These are phyloP conservation scores for Asbolus verrucosus DNA, from an alignment of 1,140 invertebrate species.

Conservation along the genomic window DNA sequence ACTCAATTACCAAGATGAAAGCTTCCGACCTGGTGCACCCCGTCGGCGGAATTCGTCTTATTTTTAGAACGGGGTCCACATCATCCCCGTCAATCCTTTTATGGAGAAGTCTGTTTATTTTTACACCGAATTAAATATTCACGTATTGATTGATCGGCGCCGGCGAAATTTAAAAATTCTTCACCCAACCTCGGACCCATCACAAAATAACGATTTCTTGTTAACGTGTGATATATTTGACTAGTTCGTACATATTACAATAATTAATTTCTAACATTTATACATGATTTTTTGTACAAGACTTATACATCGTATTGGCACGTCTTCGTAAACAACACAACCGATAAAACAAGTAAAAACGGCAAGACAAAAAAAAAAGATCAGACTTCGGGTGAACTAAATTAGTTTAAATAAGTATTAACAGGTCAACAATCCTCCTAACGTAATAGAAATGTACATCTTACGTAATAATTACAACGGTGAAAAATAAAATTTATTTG, in stretches of 20 bases:
- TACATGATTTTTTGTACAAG: conserved; percentile 42
- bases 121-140: no score
- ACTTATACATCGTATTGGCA: conserved; percentile 41
- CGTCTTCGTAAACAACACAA: conserved; percentile 21
- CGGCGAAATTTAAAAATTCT: no score
- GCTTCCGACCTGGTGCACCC: no score
- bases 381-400: conserved; percentile 20
- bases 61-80: no score
- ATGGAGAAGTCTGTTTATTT: no score
- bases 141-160: no score
- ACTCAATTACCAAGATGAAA: no score
- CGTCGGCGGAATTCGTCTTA: no score
- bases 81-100: no score
- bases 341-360: no score
- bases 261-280: conserved; percentile 40
- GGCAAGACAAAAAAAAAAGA: not conserved
- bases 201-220: not conserved
- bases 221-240: conserved; percentile 42
- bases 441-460: not conserved
- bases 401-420: conserved; percentile 9
- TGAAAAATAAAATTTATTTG: conserved; percentile 24
- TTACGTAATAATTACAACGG: not conserved
- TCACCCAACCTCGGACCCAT: no score
- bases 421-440: conserved; percentile 24
- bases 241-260: conserved; percentile 29